Conservation (phyloP, 2,888 invertebrate genomes). For the Ecliptopera silaceata region DNA sequence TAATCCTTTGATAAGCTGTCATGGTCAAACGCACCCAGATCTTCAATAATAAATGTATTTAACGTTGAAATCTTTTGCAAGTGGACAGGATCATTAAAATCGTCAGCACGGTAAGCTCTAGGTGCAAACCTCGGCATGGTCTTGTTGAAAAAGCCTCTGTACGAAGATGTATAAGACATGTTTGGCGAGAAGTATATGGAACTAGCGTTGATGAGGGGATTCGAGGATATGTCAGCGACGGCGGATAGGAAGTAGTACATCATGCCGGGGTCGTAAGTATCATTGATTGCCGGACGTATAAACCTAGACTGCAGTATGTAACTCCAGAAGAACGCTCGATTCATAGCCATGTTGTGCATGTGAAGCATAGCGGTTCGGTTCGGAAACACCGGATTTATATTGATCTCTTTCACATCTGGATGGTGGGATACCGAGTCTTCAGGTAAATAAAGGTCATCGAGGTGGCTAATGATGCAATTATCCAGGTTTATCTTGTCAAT, state of each 20-base stretch:
- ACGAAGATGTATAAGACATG: conserved; percentile 96
- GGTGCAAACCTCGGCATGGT: conserved; percentile 97
- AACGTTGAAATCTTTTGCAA: conserved; percentile 95
- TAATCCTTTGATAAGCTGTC: conserved; percentile 93
- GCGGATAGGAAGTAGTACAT: conserved; percentile 98
- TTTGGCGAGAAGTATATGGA: conserved; percentile 97
- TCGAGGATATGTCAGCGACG: conserved; percentile 96
- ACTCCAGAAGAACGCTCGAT: conserved; percentile 97
- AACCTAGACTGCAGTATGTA: conserved; percentile 95
- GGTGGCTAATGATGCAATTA: conserved; percentile 95
- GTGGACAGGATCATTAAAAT: conserved; percentile 98
- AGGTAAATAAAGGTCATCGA: conserved; percentile 92
- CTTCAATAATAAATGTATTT: conserved; percentile 94
- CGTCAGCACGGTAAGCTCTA: conserved; percentile 94
- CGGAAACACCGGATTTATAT: conserved; percentile 96
- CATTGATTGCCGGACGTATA: conserved; percentile 94
- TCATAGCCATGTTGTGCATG: conserved; percentile 98
- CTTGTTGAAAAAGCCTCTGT: conserved; percentile 97
- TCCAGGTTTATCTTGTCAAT: conserved; percentile 92
- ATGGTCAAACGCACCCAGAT: conserved; percentile 92
- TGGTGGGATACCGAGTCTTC: conserved; percentile 94
- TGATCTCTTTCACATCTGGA: conserved; percentile 96
- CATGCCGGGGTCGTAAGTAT: conserved; percentile 98
- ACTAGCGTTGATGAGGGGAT: conserved; percentile 95
- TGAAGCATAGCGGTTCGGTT: conserved; percentile 97